phyloP scores from a whole-genome alignment of 2,797 vertebrate species.

The Liparis tanakae region DNA sequence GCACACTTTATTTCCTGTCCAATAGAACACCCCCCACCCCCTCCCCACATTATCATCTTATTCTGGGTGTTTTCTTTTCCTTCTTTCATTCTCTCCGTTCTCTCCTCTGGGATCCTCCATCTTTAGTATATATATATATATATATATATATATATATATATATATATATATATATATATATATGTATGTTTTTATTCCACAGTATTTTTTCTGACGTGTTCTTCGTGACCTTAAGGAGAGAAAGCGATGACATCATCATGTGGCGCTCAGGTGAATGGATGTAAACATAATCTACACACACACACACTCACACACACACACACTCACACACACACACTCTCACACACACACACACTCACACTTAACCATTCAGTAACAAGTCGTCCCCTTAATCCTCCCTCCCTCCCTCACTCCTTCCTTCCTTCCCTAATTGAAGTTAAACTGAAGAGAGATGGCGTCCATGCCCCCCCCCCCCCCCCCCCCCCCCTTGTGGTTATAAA shows the following conservation, averaged over 20 bases:
- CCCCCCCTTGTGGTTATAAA: constrained; percentile 72
- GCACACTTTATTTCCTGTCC: constrained; percentile 85
- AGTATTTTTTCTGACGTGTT: neutral
- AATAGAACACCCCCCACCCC: constrained; percentile 46
- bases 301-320: constrained; percentile 2
- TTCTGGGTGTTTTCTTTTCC: constrained; percentile 66
- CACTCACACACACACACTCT: constrained; percentile 1
- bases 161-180: no score
- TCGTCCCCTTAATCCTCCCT: constrained; percentile 27
- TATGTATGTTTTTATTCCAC: neutral
- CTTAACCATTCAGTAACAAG: constrained; percentile 67
- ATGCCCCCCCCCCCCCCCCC: constrained; percentile 35
- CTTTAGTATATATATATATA: constrained; percentile 15
- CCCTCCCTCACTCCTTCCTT: neutral
- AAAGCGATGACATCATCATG: neutral
- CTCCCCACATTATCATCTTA: constrained; percentile 62
- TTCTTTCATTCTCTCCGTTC: constrained; percentile 64
- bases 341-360: neutral
- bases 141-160: no score
- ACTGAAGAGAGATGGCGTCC: constrained; percentile 74
- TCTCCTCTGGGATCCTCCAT: constrained; percentile 66
- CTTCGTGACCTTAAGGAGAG: constrained; percentile 55
- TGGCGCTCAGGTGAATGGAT: constrained; percentile 56
- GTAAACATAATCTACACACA: constrained; percentile 55
- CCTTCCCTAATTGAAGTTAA: constrained; percentile 77